Conservation (phyloP, 2,888 invertebrate genomes). For the Perizoma affinitatum region DNA sequence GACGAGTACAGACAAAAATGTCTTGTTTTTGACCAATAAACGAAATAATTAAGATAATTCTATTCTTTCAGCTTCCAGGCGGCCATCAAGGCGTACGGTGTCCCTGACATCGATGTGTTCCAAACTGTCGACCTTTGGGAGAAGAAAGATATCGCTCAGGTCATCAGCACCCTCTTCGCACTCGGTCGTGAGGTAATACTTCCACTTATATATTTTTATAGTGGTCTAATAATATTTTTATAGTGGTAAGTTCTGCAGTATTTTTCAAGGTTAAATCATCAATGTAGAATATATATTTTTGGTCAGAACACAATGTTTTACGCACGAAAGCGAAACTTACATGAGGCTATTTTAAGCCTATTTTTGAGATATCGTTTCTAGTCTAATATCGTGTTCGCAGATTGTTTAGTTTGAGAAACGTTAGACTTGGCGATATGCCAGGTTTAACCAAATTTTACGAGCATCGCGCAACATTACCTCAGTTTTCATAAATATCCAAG, state of each 20-base stretch:
- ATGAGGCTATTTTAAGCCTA: conserved; percentile 33
- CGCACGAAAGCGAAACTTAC: conserved; percentile 19
- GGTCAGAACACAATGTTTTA: neutral
- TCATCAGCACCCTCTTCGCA: conserved; percentile 93
- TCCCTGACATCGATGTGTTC: conserved; percentile 95
- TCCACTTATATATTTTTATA: neutral
- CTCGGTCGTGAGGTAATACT: conserved; percentile 90
- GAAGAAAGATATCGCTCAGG: conserved; percentile 94
- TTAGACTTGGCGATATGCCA: conserved; percentile 71
- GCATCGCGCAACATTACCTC: conserved; percentile 76
- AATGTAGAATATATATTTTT: too few species aligned
- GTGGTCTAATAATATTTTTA: neutral
- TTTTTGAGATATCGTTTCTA: too few species aligned
- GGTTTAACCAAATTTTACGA: conserved; percentile 72
- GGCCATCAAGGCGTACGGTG: conserved; percentile 94
- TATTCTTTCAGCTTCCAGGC: conserved; percentile 88
- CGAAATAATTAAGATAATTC: conserved; percentile 2
- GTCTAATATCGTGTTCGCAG: conserved; percentile 64
- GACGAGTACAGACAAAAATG: neutral
- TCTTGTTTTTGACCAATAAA: neutral
- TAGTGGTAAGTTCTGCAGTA: too few species aligned
- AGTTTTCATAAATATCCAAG: conserved; percentile 80
- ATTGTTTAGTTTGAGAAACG: conserved; percentile 66
- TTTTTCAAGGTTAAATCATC: too few species aligned
- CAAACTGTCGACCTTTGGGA: conserved; percentile 99